These are phyloP conservation scores for Geophilus truncorum DNA, from an alignment of 2,888 invertebrate genomes.

Conservation along the genomic window DNA sequence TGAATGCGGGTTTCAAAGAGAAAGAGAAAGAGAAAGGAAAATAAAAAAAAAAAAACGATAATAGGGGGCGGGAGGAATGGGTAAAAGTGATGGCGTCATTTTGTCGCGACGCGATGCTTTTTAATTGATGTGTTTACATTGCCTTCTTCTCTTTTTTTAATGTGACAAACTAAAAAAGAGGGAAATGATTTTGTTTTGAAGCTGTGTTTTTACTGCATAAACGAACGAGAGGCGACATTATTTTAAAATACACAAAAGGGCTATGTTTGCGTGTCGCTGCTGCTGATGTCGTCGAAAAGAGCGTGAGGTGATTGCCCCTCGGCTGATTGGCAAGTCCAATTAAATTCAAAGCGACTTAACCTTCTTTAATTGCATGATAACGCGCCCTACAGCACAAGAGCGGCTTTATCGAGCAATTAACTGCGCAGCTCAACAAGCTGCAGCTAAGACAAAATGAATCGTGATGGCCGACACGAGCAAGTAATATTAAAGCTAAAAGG, in stretches of 20 bases:
- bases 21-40: not conserved
- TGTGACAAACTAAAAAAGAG: not conserved
- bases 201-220: not conserved
- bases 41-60: not conserved
- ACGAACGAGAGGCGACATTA: not conserved
- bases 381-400: constrained; percentile 30
- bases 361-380: constrained; percentile 37
- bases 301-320: constrained; percentile 22
- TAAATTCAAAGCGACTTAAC: constrained; percentile 36
- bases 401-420: constrained; percentile 37
- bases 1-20: not conserved
- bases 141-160: not conserved
- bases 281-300: not conserved
- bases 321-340: constrained; percentile 37
- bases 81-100: constrained; percentile 18
- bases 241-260: not conserved
- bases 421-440: constrained; percentile 30
- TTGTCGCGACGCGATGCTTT: constrained; percentile 12
- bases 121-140: constrained; percentile 20
- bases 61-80: not conserved
- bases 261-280: not conserved
- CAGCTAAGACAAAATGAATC: not conserved
- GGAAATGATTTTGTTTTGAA: constrained; percentile 21
- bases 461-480: constrained; percentile 4
- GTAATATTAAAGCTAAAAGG: not conserved